Evolutionary conservation across 2,888 invertebrate genomes (phyloP), one percentile per base, ranked within the genome.

Genomic region (Drosophila falleni): DNA sequence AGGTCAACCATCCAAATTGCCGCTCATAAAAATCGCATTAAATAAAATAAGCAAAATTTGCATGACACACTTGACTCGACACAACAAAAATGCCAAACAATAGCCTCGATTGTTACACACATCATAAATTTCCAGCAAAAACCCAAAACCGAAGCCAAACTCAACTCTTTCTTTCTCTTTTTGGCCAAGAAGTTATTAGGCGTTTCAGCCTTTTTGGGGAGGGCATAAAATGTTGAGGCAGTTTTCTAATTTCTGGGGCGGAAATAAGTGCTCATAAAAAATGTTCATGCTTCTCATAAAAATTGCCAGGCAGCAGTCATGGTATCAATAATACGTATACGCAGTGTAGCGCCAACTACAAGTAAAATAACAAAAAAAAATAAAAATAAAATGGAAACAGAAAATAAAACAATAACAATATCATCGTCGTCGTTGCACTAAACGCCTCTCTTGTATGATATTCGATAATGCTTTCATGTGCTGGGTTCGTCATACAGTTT

Each of bases 221-320:
- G 65, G 56, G 63, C 81, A 70, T 78, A 73, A 73, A 71, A 67
- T 62, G 69, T 56, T 74, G 56, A 49, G 67, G 77, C 67, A 81
- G 84, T 77, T 87, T 82, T 82, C 90, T 90, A 90, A 90, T 90
- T 90, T 87, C 80, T 88, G 82, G 90, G 89, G 90, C 87, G 89
- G 89, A 90, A 90, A 81, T 86, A 90, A 84, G 89, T 84, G 84
- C 80, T 82, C 89, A 79, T 89, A 89, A 90, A 87, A 90, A 90
- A 86, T 89, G 78, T 76, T 80, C 51, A 37, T 41, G 74, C 71
- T 41, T 71, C 74, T 63, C 85, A 67, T 87, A 87, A 85, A 87
- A 87, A 72, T 47, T 47, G 41, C 26, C 42, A 44, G 50, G 39
- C 49, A 15, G 54, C 56, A n/a, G 29, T 33, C 44, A 29, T 69